Evolutionary conservation across 2,113 vertebrate species (phyloP).

Genomic region (Montifringilla adamsi): DNA sequence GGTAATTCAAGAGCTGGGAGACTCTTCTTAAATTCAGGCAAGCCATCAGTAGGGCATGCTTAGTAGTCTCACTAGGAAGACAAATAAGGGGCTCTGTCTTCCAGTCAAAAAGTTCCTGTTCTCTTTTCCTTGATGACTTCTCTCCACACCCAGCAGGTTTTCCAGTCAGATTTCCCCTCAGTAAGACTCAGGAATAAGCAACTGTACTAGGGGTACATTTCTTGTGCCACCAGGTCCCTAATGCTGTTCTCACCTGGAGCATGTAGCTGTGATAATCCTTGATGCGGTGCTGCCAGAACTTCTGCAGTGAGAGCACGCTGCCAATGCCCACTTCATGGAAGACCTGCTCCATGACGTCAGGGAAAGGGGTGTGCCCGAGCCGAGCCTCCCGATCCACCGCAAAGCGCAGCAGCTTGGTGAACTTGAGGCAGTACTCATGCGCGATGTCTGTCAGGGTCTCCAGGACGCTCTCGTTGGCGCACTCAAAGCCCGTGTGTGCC

Average conservation of each 20-base stretch:
- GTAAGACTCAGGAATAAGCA: not conserved
- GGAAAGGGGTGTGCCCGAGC: constrained; percentile 89
- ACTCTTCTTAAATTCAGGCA: not conserved
- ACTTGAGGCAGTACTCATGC: constrained; percentile 91
- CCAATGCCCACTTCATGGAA: constrained; percentile 96
- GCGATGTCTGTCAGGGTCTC: constrained; percentile 93
- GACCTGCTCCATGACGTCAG: constrained; percentile 94
- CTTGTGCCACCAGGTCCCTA: accelerated
- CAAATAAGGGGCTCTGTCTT: not conserved
- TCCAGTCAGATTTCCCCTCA: not conserved
- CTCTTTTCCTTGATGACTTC: not conserved
- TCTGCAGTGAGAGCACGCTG: constrained; percentile 91
- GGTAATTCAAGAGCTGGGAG: not conserved
- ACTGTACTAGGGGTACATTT: not conserved
- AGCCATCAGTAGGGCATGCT: not conserved
- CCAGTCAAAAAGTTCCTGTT: not conserved
- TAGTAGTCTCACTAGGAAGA: not conserved
- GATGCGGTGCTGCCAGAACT: constrained; percentile 97
- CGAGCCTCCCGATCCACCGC: constrained; percentile 91
- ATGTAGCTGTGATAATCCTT: constrained; percentile 98
- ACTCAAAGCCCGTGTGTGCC: constrained; percentile 93
- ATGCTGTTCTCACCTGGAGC: constrained; percentile 83
- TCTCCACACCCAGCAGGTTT: not conserved
- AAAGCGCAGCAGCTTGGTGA: constrained; percentile 88
- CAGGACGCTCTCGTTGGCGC: constrained; percentile 90